Evolutionary conservation across 2,113 vertebrate genomes (phyloP), one percentile per base, ranked within the genome.

Genomic region (Gymnarchus niloticus): DNA sequence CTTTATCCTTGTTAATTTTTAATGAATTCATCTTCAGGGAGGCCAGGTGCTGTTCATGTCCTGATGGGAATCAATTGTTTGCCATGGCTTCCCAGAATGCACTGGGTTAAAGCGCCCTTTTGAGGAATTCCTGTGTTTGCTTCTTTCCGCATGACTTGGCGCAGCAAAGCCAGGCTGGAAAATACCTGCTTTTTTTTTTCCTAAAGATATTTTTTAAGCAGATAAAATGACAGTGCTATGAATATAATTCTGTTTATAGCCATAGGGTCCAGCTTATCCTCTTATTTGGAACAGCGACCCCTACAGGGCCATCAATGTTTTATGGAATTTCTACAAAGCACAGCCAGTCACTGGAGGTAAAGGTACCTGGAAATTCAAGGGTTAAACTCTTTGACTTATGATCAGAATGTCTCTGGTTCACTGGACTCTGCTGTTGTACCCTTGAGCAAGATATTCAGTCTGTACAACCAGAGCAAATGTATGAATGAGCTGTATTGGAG

Each of bases 111-210:
- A 52, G 23, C 4, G 41, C 28, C 12, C 7, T 33, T 25, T 73
- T 48, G 19, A 28, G 48, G 46, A 57, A 3, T 54, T 85, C 51
- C 33, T 28, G 48, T 76, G 25, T 21, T 76, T 4, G 33, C 25
- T 28, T 14, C 3, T 84, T 44, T 33, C 8, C 46, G 2, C 37
- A 48, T 51, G 51, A 76, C 21, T 65, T 37, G 17, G 48, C 81
- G 5, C 56, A 88, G 84, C 90, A 87, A 87, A 88, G 90, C 78
- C 59, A 52, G 69, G 84, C 76, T 61, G 83, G 88, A 89, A 91
- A 37, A 69, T 69, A 69, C 37, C 28, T 19, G 28, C 41, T 73
- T n/a, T n/a, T 41, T n/a, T 73, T 41, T 41, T 8, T n/a, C 65
- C 65, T 41, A 69, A 69, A 69, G 14, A 1, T 73, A n/a, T 28